Evolutionary conservation across 2,888 invertebrate species (phyloP).

Genomic region (Athrips mouffetella): DNA sequence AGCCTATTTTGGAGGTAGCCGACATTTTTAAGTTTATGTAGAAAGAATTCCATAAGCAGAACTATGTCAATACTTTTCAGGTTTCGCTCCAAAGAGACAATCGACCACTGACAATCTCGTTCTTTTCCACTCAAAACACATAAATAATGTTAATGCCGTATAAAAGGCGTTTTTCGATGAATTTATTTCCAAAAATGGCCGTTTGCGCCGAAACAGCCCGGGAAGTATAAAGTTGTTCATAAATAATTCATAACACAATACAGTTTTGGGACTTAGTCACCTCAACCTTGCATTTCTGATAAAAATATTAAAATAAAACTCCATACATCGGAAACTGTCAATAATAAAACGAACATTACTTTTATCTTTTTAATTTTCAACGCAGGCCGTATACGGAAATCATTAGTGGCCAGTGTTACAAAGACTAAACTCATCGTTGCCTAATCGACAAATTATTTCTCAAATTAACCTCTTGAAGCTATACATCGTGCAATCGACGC

Average conservation of each 20-base stretch:
- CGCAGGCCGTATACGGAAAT: conserved; percentile 36
- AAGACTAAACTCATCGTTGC: conserved; percentile 27
- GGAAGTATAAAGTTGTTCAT: conserved; percentile 71
- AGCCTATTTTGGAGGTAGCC: no score
- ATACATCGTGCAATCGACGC: conserved; percentile 40
- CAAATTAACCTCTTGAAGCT: conserved; percentile 36
- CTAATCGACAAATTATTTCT: conserved; percentile 38
- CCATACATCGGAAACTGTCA: not conserved
- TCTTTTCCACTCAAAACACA: conserved; percentile 27
- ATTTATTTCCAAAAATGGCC: conserved; percentile 65
- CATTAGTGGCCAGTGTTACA: conserved; percentile 38
- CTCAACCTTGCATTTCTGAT: conserved; percentile 36
- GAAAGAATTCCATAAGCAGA: not conserved
- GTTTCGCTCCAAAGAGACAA: conserved; percentile 21
- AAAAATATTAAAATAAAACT: conserved; percentile 16
- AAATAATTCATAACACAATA: conserved; percentile 58
- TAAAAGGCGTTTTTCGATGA: conserved; percentile 71
- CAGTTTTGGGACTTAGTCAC: conserved; percentile 49
- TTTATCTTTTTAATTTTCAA: conserved; percentile 30
- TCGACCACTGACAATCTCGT: conserved; percentile 24
- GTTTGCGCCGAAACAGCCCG: conserved; percentile 53
- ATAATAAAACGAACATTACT: not conserved
- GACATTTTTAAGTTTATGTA: conserved; percentile 10
- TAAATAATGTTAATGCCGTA: conserved; percentile 70
- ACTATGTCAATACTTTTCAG: conserved; percentile 16